Conservation (phyloP, 2,888 invertebrate genomes). For the Stictocephala bisonia region DNA sequence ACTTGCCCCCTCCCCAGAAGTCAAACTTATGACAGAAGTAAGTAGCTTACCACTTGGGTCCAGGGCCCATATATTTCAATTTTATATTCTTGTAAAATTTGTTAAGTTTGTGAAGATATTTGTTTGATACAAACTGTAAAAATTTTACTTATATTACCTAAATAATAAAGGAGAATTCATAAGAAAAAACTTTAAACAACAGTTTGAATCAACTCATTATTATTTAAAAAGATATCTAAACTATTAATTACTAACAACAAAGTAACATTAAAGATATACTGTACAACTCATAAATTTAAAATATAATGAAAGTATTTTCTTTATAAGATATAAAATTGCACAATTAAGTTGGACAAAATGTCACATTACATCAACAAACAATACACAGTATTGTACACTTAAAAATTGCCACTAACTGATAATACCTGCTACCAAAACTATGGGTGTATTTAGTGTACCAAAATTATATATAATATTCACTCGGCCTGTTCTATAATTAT, state of each 20-base stretch:
- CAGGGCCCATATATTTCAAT: too few species aligned
- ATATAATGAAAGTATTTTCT: neutral
- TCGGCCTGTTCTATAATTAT: too few species aligned
- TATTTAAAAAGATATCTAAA: slow-evolving; percentile 25
- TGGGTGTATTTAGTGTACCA: neutral
- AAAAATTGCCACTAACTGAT: too few species aligned
- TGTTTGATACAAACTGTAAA: too few species aligned
- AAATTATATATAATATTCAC: too few species aligned
- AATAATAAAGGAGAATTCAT: neutral
- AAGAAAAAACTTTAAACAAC: neutral
- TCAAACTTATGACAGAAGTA: too few species aligned
- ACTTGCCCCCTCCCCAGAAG: too few species aligned
- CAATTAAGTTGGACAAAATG: slow-evolving; percentile 43
- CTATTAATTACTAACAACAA: slow-evolving; percentile 39
- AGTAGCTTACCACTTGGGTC: too few species aligned
- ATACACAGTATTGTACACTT: slow-evolving; percentile 53
- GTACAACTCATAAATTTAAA: slow-evolving; percentile 16
- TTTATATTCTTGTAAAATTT: too few species aligned
- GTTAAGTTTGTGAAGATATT: too few species aligned
- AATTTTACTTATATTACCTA: neutral
- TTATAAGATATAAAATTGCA: slow-evolving; percentile 23
- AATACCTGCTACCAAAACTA: too few species aligned
- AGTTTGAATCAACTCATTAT: slow-evolving; percentile 30
- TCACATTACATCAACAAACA: slow-evolving; percentile 47
- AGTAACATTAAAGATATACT: slow-evolving; percentile 26